Evolutionary conservation across 2,797 vertebrate genomes (phyloP).

Genomic region (Pteronotus mesoamericanus): DNA sequence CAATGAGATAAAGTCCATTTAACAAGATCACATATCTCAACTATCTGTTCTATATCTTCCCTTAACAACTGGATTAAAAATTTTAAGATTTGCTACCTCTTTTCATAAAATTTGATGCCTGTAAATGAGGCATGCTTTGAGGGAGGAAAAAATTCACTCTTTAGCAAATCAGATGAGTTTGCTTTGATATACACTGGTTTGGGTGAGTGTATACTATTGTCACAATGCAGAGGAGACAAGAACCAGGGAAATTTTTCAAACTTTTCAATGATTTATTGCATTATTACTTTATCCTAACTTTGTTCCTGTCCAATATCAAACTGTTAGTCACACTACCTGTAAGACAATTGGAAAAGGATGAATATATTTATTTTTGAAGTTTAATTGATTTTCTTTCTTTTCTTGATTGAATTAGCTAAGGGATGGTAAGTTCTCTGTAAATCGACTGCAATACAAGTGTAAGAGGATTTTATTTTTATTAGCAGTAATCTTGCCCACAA

Average conservation of each 20-base stretch:
- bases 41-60: background rate
- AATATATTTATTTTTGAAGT: background rate
- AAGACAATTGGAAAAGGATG: background rate
- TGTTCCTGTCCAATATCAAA: background rate
- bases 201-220: background rate
- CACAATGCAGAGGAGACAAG: background rate
- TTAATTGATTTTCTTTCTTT: background rate
- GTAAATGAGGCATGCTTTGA: background rate
- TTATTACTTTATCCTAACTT: background rate
- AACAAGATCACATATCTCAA: background rate
- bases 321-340: background rate
- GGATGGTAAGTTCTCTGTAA: background rate
- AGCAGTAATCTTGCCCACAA: background rate
- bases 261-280: background rate
- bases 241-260: background rate
- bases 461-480: slow-evolving; percentile 16
- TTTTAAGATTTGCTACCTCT: background rate
- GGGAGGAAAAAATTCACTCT: background rate
- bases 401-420: background rate
- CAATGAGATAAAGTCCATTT: background rate
- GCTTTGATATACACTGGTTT: background rate
- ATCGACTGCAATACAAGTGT: background rate
- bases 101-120: background rate
- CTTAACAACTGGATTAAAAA: background rate
- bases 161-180: background rate